Evolutionary conservation across 1,140 invertebrate species (phyloP).

Genomic region (Listronotus bonariensis): DNA sequence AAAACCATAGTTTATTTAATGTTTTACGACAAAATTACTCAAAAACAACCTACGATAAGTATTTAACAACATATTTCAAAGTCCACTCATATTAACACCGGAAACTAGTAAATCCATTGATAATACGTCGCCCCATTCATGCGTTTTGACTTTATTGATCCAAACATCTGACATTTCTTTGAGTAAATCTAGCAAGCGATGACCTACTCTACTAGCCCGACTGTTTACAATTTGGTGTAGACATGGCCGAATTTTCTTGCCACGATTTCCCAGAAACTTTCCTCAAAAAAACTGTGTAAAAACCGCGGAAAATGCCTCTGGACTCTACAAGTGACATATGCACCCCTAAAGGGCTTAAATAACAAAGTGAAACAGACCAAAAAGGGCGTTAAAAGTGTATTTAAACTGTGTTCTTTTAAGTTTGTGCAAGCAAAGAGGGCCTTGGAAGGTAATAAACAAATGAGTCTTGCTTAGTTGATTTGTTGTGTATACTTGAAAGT

Average conservation of each 20-base stretch:
- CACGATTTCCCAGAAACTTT: slow-evolving; percentile 14
- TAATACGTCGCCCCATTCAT: slow-evolving; percentile 36
- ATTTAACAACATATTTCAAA: background rate
- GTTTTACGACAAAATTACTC: background rate
- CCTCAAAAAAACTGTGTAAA: slow-evolving; percentile 11
- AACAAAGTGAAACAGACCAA: slow-evolving; percentile 14
- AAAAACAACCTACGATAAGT: slow-evolving; percentile 2
- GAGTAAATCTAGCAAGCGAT: slow-evolving; percentile 37
- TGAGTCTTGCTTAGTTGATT: slow-evolving; percentile 5
- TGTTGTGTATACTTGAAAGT: background rate
- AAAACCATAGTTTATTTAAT: slow-evolving; percentile 17
- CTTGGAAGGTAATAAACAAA: slow-evolving; percentile 30
- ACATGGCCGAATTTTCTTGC: slow-evolving; percentile 36
- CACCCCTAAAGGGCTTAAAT: background rate
- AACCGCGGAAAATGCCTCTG: slow-evolving; percentile 6
- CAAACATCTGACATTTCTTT: slow-evolving; percentile 39
- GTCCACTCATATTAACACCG: background rate
- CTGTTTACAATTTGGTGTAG: slow-evolving; percentile 37
- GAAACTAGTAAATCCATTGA: slow-evolving; percentile 26
- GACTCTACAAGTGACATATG: slow-evolving; percentile 6
- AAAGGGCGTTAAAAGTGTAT: slow-evolving; percentile 11
- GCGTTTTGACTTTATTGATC: slow-evolving; percentile 35
- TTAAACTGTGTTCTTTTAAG: slow-evolving; percentile 5
- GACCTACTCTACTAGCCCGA: slow-evolving; percentile 40
- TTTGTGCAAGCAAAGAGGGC: slow-evolving; percentile 5